Evolutionary conservation across 2,113 vertebrate species (phyloP).

Genomic region (Chaenogobius annularis): DNA sequence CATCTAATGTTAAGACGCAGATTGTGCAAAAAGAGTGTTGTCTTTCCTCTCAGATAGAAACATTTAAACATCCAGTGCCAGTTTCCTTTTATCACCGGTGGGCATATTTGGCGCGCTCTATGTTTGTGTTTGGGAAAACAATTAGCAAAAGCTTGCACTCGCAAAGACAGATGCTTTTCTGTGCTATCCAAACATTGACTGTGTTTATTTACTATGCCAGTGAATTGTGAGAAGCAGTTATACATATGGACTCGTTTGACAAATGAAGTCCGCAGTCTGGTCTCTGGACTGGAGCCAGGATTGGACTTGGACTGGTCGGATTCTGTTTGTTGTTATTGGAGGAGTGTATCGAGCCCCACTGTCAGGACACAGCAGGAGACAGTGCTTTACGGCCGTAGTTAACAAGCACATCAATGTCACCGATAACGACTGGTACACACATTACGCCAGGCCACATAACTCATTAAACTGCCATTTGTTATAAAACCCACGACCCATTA

Average conservation of each 20-base stretch:
- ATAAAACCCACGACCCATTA: slow-evolving; percentile 37
- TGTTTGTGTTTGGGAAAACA: slow-evolving; percentile 6
- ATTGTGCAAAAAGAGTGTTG: neutral
- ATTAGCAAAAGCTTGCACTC: neutral
- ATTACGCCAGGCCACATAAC: slow-evolving; percentile 52
- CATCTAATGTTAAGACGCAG: neutral
- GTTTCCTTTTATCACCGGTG: neutral
- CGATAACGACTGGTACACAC: slow-evolving; percentile 48
- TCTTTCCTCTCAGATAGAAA: neutral
- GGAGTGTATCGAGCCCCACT: neutral
- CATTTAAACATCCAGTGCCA: neutral
- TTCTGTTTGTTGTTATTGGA: neutral
- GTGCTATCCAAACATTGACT: neutral
- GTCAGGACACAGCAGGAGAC: slow-evolving; percentile 11
- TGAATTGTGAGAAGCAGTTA: neutral
- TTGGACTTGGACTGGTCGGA: neutral
- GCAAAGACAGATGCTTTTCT: slow-evolving; percentile 3
- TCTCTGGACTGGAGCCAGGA: neutral
- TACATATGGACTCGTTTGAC: neutral
- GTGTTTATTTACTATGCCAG: neutral
- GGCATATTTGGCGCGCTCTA: neutral
- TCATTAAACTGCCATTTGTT: slow-evolving; percentile 54
- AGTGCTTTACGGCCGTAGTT: slow-evolving; percentile 22
- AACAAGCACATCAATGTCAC: slow-evolving; percentile 55
- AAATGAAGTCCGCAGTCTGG: neutral